Base-by-base conservation (phyloP, 2,797 vertebrate genomes). In the Rhodeus uyekii region DNA sequence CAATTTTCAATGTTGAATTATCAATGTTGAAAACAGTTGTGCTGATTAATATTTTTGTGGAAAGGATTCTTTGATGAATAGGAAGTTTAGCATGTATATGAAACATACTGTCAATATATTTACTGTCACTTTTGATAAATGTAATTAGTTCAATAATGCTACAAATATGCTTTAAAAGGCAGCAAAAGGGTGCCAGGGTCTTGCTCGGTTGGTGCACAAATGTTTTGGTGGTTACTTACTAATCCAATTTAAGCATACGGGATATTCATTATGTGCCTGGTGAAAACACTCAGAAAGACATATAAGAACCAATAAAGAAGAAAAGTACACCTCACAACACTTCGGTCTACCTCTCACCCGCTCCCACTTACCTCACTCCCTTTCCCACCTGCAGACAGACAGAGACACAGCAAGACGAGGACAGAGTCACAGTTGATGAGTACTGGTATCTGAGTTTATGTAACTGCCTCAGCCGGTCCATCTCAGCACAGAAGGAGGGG, bases 341-440 rank as follows among this genome's bases (percentile, higher is more conserved):
- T 10, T 72, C 19, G 0, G 69, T 72, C 69, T 72, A 50, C 14
- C 19, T 68, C 44, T 24, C 44, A 42, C 55, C 27, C 27, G 8
- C 58, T 32, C 24, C 36, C 39, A 29, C 10, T 24, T 44, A 58
- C 64, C 29, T 24, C 60, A 10, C 14, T 14, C 14, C 36, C 10
- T 55, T n/a, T 50, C 55, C 74, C 68, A 76, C 74, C 50, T 81
- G 79, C 16, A 50, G 19, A 36, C 34, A 36, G 34, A 36, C 34
- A 58, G 42, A 16, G 71, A 61, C 27, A 19, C 42, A 78, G 27
- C n/a, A n/a, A n/a, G n/a, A n/a, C n/a, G n/a, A n/a, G 22, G 34
- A 77, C 48, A 76, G 38, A 68, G 38, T 34, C 63, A 48, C n/a
- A 76, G 58, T 53, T 68, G 53, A 68, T 76, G 84, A 79, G 74